Percentiles rank a stretch among this genome's conserved stretches.
phyloP scores from a whole-genome alignment of 2,113 vertebrate genomes.

The Coracopsis vasa region DNA sequence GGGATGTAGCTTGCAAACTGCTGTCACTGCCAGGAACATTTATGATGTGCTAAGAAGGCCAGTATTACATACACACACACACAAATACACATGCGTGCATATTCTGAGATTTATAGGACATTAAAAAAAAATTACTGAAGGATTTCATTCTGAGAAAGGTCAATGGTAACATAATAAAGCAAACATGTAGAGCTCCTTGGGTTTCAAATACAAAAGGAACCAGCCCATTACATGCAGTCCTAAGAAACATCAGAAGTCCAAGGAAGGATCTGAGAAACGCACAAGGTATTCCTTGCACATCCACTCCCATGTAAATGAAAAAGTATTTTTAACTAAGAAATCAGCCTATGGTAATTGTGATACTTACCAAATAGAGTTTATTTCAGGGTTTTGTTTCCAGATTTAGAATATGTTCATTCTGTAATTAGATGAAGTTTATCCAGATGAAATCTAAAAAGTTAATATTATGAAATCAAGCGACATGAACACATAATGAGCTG shows the following conservation, averaged over 20 bases:
- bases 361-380: neutral
- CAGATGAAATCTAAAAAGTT: neutral
- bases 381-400: neutral
- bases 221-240: neutral
- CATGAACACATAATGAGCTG: neutral
- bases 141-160: neutral
- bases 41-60: neutral
- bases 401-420: neutral
- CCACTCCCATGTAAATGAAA: neutral
- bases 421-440: neutral
- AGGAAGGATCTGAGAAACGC: neutral
- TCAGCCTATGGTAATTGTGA: neutral
- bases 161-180: neutral
- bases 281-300: neutral
- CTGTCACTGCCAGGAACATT: neutral
- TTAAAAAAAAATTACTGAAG: neutral
- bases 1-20: neutral
- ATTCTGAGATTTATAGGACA: neutral
- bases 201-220: neutral
- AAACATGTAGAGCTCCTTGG: neutral
- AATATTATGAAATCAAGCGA: neutral
- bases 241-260: neutral
- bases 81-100: neutral
- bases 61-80: neutral
- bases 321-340: neutral